Evolutionary conservation across 2,113 vertebrate genomes (phyloP), one percentile per base, ranked within the genome.

Genomic region (Melozone crissalis): DNA sequence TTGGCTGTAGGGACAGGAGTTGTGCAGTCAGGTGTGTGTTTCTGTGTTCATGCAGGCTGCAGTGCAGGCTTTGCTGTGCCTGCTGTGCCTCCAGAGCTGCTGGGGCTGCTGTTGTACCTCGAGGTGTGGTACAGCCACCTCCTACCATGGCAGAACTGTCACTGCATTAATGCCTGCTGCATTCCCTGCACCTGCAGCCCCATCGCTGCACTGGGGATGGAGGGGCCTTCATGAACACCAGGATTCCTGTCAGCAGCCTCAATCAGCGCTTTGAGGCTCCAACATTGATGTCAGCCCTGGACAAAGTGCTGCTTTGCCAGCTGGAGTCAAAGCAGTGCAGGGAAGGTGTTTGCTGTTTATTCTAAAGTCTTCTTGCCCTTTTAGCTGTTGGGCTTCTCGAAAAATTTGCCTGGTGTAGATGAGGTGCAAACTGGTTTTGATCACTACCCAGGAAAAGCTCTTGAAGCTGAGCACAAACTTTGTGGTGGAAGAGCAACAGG

Each of bases 261-360:
- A 9, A 57, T 41, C 5, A 22, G 78, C 0, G 1, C 69, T 4
- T 0, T 74, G 72, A 58, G 49, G 39, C 72, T 74, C 55, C 1
- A 10, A 26, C 35, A 22, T 51, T 74, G 17, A 61, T 71, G 15
- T 69, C 55, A 46, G 54, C 61, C 1, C 3, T 49, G 55, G 43
- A 39, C 14, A 1, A 33, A 5, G 23, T 54, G 46, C 30, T 88
- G 47, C 59, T 80, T 77, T 67, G 63, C 76, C 4, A 7, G 9
- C 62, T 0, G 1, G 13, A 89, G 26, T 24, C 47, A 15, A 52
- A 44, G 59, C 19, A 30, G 54, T 59, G 44, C 51, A 62, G 58
- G 43, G 79, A 84, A 46, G 23, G 18, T 9, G 35, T 47, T 28
- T 35, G 49, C 44, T 59, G 26, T 46, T 94, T 85, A 61, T 37